Evolutionary conservation across 2,888 invertebrate genomes (phyloP), one percentile per base, ranked within the genome.

Genomic region (Oscheius sp.): DNA sequence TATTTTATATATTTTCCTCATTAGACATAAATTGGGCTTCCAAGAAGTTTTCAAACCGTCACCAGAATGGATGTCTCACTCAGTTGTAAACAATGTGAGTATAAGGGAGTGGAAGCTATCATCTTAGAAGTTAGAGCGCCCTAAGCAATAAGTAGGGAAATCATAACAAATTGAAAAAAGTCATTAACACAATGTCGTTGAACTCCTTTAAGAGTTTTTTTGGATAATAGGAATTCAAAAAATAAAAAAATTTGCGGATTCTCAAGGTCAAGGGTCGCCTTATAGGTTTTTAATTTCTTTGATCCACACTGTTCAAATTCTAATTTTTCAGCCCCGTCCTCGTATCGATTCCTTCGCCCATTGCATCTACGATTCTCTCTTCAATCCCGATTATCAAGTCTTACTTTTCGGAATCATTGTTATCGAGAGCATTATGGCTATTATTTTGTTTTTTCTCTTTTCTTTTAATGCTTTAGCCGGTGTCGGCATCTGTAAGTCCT

Each of bases 41-140:
- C 28, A 12, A 5, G 73, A 74, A 9, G 54, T 67, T 0, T 59
- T 75, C n/a, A 67, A 65, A 49, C 73, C 77, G 8, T 67, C 74
- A n/a, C 22, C 74, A 12, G 77, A 77, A 30, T 75, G 74, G 77
- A 71, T 73, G 73, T 26, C 66, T 22, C 77, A 77, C 44, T 57
- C 67, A 2, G 61, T 71, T 8, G 74, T 74, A 2, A 74, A 69
- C 64, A 65, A 57, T 22, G 71, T 71, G 4, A 24, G 45, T 9
- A 28, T 12, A 44, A 41, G 20, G n/a, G 30, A 30, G n/a, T n/a
- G n/a, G n/a, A n/a, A n/a, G n/a, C n/a, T n/a, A n/a, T n/a, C n/a
- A n/a, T n/a, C n/a, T n/a, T n/a, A n/a, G n/a, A n/a, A n/a, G n/a
- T n/a, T n/a, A n/a, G n/a, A n/a, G n/a, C n/a, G n/a, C n/a, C n/a